A percentile compares a stretch with the other conserved stretches of the same genome.
These are phyloP conservation scores for Hypercompe scribonia DNA, from an alignment of 2,888 invertebrate species.

Conservation along the genomic window DNA sequence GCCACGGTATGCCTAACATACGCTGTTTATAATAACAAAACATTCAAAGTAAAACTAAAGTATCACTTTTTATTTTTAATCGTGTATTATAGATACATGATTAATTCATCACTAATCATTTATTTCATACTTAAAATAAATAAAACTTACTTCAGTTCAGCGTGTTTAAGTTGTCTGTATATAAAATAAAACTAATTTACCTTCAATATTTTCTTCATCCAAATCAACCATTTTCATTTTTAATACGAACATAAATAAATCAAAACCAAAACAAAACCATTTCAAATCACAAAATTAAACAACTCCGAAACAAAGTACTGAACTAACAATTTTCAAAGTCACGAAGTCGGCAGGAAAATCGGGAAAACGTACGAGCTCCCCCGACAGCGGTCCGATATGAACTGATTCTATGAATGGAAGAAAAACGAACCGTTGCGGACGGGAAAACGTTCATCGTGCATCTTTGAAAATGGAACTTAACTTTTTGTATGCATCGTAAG, in stretches of 20 bases:
- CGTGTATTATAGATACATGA: too few species aligned
- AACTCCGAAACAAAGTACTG: constrained; percentile 30
- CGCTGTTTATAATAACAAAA: not conserved
- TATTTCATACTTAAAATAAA: not conserved
- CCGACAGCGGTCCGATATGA: constrained; percentile 37
- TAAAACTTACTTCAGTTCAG: not conserved
- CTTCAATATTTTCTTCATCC: constrained; percentile 73
- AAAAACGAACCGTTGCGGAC: constrained; percentile 45
- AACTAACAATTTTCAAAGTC: constrained; percentile 43
- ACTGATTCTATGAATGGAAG: constrained; percentile 54
- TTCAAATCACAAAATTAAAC: constrained; percentile 45
- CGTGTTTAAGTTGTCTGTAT: not conserved
- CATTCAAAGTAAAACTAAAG: not conserved
- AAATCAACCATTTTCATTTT: constrained; percentile 62
- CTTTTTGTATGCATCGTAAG: not conserved
- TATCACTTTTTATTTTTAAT: not conserved
- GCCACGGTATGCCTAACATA: constrained; percentile 10
- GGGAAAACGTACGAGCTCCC: constrained; percentile 55
- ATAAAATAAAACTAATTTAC: constrained; percentile 46
- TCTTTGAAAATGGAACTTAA: constrained; percentile 37
- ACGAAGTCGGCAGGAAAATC: constrained; percentile 53
- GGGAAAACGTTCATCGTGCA: constrained; percentile 41
- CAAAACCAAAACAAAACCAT: constrained; percentile 52
- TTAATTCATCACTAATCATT: not conserved
- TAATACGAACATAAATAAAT: constrained; percentile 52